Percentiles rank a stretch among this genome's conserved stretches.
Conservation (phyloP, 2,888 invertebrate species). For the Watsonalla binaria region DNA sequence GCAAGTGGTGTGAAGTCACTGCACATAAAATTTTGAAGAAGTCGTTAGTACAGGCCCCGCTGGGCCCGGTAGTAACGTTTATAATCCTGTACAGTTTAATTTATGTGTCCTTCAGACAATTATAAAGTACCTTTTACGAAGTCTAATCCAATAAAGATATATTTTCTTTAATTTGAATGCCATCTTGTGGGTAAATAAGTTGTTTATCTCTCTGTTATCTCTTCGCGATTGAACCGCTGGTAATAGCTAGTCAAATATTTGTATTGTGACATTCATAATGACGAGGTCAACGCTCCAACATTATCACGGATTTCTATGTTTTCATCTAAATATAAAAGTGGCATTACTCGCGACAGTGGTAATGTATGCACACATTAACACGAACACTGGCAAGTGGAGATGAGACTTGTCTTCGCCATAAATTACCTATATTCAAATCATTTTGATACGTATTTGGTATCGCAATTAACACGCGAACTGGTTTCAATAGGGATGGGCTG, state of each 20-base stretch:
- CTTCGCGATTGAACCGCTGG: not conserved
- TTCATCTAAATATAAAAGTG: constrained; percentile 17
- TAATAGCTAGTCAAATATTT: not conserved
- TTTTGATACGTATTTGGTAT: constrained; percentile 75
- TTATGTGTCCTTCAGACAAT: too few relatives aligned
- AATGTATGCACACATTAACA: constrained; percentile 66
- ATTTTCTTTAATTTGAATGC: too few relatives aligned
- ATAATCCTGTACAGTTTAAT: too few relatives aligned
- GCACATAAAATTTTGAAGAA: too few relatives aligned
- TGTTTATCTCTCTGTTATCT: too few relatives aligned
- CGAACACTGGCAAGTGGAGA: constrained; percentile 57
- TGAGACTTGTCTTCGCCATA: constrained; percentile 68
- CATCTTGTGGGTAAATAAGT: too few relatives aligned
- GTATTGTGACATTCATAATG: not conserved
- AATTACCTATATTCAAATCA: constrained; percentile 76
- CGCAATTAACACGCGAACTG: constrained; percentile 75
- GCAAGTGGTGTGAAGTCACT: too few relatives aligned
- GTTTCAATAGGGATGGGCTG: constrained; percentile 54
- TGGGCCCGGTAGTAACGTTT: too few relatives aligned
- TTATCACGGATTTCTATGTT: constrained; percentile 7
- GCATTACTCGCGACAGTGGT: constrained; percentile 33
- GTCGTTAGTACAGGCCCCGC: too few relatives aligned
- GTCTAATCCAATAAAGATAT: too few relatives aligned
- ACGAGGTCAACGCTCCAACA: not conserved
- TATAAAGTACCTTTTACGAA: too few relatives aligned